Base-by-base conservation (phyloP, 2,113 vertebrate species). In the Tragelaphus buxtoni region DNA sequence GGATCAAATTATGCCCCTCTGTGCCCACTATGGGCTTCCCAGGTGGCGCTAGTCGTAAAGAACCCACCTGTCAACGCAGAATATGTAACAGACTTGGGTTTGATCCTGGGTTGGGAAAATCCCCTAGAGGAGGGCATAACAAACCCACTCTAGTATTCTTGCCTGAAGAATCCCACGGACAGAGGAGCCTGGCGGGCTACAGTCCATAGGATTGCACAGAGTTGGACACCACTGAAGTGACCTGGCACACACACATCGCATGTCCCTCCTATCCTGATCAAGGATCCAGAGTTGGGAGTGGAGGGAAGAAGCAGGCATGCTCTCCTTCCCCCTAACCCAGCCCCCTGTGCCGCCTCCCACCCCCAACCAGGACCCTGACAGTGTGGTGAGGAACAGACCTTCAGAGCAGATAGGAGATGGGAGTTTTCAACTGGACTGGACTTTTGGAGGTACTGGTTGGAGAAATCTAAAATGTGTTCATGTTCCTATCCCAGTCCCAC, bases 301-400 rank as follows among this genome's bases (percentile, higher is more conserved):
- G 39, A 35, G 42, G 5, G 9, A n/a, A 80, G 53, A 51, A 30
- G 8, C 63, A 93, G 76, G 45, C 28, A 28, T 7, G 17, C 5
- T 1, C 69, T 74, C 20, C 35, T 13, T 35, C 35, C 35, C 22
- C 20, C 35, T 6, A 13, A 10, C 22, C 5, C 22, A 3, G 56
- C 22, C 20, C 69, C 3, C 39, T 42, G 39, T 22, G 39, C 72
- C 2, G 4, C 61, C 28, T 20, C 58, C 9, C 14, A 5, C 32
- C 39, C 9, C 5, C 17, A 65, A 45, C 58, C 18, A 14, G 12
- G 51, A 42, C 16, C 35, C 39, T 7, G 45, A 8, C 4, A 9
- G n/a, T 0, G 16, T 0, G 2, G n/a, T 3, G 22, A 69, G 47
- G n/a, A 92, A 32, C 7, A 26, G 7, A 26, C 26, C 24, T 51